Conservation (phyloP, 2,797 vertebrate species). For the Oreochromis mossambicus region DNA sequence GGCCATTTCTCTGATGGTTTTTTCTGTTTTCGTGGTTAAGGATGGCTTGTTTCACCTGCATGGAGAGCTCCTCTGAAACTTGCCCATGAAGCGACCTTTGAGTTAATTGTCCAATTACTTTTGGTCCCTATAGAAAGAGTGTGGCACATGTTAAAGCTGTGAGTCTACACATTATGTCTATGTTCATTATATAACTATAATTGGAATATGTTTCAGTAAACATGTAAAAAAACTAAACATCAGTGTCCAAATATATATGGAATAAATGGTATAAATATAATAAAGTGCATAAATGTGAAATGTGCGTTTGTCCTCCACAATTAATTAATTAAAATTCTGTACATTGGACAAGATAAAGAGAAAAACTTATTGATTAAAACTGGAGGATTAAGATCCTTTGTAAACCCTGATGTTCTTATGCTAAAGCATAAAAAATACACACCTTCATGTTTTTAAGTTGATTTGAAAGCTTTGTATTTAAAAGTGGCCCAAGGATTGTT, state of each 20-base stretch:
- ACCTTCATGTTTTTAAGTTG: not conserved
- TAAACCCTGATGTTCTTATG: not conserved
- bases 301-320: not conserved
- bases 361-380: not conserved
- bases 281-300: not conserved
- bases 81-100: not conserved
- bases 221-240: too few species aligned
- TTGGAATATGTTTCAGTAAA: too few species aligned
- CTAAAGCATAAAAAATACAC: rapidly evolving
- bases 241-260: too few species aligned
- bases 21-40: not conserved
- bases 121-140: not conserved
- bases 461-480: not conserved
- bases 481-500: not conserved
- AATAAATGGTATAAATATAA: too few species aligned
- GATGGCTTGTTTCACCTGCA: not conserved
- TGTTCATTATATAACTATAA: too few species aligned
- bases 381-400: not conserved
- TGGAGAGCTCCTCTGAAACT: not conserved
- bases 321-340: not conserved
- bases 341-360: not conserved
- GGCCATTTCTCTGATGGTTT: not conserved
- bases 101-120: not conserved
- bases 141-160: not conserved
- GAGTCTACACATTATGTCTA: not conserved